These are phyloP conservation scores for Maniola jurtina DNA, from an alignment of 1,140 invertebrate species.

Conservation along the genomic window DNA sequence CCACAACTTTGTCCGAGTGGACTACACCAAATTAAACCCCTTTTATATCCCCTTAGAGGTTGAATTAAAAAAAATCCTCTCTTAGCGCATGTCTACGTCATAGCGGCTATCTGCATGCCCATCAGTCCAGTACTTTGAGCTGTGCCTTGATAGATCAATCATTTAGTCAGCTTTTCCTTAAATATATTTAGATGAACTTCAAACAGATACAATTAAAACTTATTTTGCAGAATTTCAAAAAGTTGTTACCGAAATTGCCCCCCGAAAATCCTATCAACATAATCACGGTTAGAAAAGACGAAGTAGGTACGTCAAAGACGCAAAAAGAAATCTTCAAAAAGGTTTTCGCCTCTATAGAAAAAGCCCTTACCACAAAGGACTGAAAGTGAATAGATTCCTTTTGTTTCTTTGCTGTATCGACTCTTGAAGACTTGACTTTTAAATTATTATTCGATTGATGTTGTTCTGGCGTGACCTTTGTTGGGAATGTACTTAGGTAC, in stretches of 20 bases:
- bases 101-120: no score
- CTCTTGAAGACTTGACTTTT: slow-evolving; percentile 37
- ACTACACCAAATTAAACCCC: no score
- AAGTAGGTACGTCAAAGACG: slow-evolving; percentile 46
- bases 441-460: slow-evolving; percentile 62
- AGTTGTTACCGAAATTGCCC: slow-evolving; percentile 32
- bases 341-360: slow-evolving; percentile 46
- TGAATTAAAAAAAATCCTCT: no score
- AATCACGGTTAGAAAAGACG: slow-evolving; percentile 36
- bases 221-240: neutral
- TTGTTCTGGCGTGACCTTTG: slow-evolving; percentile 29
- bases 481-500: neutral
- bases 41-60: no score
- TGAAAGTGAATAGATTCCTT: slow-evolving; percentile 47
- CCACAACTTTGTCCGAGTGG: no score
- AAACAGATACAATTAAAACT: neutral
- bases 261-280: slow-evolving; percentile 40
- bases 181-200: no score
- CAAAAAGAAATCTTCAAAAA: slow-evolving; percentile 60
- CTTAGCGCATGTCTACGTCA: no score
- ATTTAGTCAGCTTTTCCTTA: no score
- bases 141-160: no score
- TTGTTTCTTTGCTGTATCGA: slow-evolving; percentile 53
- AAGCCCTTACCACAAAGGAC: slow-evolving; percentile 51
- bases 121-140: no score